Evolutionary conservation across 2,888 invertebrate genomes (phyloP).

Genomic region (Eulithis testata): DNA sequence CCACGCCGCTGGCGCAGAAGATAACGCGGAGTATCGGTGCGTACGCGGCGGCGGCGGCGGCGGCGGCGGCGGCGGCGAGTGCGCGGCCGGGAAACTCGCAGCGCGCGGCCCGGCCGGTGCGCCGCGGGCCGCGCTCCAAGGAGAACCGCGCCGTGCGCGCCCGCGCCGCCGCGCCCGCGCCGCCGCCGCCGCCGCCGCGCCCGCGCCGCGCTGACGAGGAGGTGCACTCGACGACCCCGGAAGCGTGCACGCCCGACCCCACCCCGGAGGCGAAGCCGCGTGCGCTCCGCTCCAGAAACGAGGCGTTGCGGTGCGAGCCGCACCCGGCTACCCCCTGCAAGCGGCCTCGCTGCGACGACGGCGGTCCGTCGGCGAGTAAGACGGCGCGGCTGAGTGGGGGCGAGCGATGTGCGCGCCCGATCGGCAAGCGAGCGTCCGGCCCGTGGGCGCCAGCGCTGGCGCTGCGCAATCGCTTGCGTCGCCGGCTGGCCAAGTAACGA

Average conservation of each 20-base stretch:
- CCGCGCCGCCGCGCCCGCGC: conserved; percentile 62
- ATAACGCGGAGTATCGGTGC: conserved; percentile 58
- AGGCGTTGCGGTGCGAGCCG: conserved; percentile 39
- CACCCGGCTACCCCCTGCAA: conserved; percentile 39
- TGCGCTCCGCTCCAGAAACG: conserved; percentile 62
- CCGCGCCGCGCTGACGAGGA: conserved; percentile 48
- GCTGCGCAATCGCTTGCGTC: conserved; percentile 74
- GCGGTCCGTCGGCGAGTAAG: conserved; percentile 41
- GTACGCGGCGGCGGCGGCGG: conserved; percentile 57
- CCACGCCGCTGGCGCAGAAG: conserved; percentile 55
- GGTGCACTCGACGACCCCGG: conserved; percentile 64
- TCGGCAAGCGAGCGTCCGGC: conserved; percentile 63
- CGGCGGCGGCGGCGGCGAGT: conserved; percentile 52
- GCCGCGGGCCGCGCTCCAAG: conserved; percentile 74
- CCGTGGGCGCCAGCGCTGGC: conserved; percentile 76
- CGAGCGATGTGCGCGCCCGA: conserved; percentile 55
- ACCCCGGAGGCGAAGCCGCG: conserved; percentile 36
- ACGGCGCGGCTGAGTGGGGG: conserved; percentile 43
- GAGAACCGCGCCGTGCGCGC: conserved; percentile 74
- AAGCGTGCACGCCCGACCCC: conserved; percentile 47
- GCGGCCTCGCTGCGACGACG: conserved; percentile 46
- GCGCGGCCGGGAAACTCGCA: conserved; percentile 71
- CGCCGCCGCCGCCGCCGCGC: conserved; percentile 52
- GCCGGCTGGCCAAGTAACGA: conserved; percentile 72
- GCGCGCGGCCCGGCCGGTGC: conserved; percentile 75